Conservation (phyloP, 2,113 vertebrate genomes). For the Ardeotis arabs region DNA sequence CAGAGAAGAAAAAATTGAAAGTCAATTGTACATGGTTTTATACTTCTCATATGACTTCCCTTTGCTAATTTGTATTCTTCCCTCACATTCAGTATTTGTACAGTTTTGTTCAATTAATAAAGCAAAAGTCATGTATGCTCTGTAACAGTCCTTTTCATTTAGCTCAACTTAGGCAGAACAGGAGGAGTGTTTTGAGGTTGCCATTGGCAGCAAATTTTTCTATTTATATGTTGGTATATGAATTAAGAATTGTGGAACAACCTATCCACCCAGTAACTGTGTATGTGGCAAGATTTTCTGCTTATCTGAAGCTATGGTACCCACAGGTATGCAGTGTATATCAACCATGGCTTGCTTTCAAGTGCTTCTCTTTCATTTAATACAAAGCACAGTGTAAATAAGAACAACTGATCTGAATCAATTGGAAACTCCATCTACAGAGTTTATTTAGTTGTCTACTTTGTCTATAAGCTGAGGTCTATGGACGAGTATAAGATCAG, state of each 20-base stretch:
- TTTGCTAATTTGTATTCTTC: background rate
- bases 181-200: background rate
- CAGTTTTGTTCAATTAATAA: background rate
- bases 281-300: background rate
- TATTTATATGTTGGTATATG: background rate
- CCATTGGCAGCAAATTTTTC: background rate
- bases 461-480: background rate
- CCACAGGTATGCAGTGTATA: background rate
- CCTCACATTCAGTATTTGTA: background rate
- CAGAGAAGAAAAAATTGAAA: background rate
- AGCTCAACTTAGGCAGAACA: background rate
- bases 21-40: background rate
- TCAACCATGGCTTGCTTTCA: background rate
- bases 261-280: background rate
- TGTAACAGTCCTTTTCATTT: background rate
- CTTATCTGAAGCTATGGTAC: background rate
- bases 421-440: background rate
- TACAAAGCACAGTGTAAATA: background rate
- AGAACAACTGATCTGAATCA: background rate
- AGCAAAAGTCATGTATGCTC: background rate
- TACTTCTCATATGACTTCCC: background rate
- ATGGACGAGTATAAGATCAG: background rate
- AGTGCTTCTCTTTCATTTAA: background rate
- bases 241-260: background rate
- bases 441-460: background rate